Conservation (phyloP, 1,140 invertebrate species). For the Aphis gossypii region DNA sequence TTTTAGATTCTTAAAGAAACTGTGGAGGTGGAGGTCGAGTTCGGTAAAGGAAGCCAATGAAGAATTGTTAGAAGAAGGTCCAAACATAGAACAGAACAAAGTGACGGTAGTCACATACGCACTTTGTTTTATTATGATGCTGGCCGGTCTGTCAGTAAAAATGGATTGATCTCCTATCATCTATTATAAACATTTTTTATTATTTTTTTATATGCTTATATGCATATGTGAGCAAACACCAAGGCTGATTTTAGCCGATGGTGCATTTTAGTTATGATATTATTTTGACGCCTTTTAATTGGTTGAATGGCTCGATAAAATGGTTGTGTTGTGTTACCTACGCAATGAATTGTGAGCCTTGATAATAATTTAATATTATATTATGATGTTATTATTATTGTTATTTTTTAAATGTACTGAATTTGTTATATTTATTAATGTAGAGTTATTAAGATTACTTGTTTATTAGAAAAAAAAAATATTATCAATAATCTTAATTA, state of each 20-base stretch:
- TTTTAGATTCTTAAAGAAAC: constrained; percentile 47
- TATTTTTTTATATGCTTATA: neutral
- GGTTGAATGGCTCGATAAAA: no score
- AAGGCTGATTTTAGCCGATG: neutral
- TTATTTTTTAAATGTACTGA: no score
- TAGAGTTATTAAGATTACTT: no score
- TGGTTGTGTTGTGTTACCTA: no score
- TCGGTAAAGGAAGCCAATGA: neutral
- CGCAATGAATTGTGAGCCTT: no score
- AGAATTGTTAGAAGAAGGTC: constrained; percentile 23
- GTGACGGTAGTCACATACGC: constrained; percentile 40
- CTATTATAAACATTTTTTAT: neutral
- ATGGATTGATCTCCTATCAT: neutral
- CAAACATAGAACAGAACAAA: neutral
- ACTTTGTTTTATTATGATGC: constrained; percentile 51
- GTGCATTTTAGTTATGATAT: neutral
- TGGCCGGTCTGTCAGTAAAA: constrained; percentile 47
- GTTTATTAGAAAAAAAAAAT: no score
- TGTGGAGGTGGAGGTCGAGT: constrained; percentile 26
- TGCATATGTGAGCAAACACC: neutral
- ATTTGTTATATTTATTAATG: no score
- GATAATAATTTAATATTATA: no score
- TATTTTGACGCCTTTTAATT: no score
- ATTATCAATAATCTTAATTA: no score
- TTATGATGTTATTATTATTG: no score